phyloP scores from a whole-genome alignment of 2,113 vertebrate species.

The Phoxinus phoxinus region DNA sequence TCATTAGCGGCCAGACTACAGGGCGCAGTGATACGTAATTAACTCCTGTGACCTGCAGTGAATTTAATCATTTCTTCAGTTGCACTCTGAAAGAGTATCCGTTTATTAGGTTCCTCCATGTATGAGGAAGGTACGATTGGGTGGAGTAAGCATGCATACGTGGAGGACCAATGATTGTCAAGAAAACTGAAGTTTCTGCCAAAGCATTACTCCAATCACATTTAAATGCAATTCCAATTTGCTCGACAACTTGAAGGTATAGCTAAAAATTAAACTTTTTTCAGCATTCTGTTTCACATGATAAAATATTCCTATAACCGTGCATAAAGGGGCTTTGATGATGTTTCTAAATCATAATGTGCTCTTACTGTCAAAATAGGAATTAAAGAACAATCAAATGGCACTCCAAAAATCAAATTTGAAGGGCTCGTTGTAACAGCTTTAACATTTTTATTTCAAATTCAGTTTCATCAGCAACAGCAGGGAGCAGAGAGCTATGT shows the following conservation, averaged over 20 bases:
- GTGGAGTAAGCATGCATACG: background rate
- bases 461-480: slow-evolving; percentile 29
- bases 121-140: slow-evolving; percentile 21
- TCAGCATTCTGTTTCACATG: background rate
- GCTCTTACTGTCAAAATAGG: slow-evolving; percentile 6
- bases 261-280: background rate
- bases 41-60: slow-evolving; percentile 66
- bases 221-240: slow-evolving; percentile 1
- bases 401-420: background rate
- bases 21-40: slow-evolving; percentile 65
- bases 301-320: background rate
- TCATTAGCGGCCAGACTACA: slow-evolving; percentile 44
- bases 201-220: background rate
- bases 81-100: slow-evolving; percentile 48
- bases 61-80: slow-evolving; percentile 55
- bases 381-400: background rate
- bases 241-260: background rate
- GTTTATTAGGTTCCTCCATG: slow-evolving; percentile 56
- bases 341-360: background rate
- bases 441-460: background rate
- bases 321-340: background rate
- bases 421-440: background rate
- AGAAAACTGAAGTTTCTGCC: background rate
- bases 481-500: slow-evolving; percentile 18
- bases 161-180: background rate